Percentiles rank a stretch among this genome's conserved stretches.
These are phyloP conservation scores for Tenrec ecaudatus DNA, from an alignment of 2,113 vertebrate species.

Conservation along the genomic window DNA sequence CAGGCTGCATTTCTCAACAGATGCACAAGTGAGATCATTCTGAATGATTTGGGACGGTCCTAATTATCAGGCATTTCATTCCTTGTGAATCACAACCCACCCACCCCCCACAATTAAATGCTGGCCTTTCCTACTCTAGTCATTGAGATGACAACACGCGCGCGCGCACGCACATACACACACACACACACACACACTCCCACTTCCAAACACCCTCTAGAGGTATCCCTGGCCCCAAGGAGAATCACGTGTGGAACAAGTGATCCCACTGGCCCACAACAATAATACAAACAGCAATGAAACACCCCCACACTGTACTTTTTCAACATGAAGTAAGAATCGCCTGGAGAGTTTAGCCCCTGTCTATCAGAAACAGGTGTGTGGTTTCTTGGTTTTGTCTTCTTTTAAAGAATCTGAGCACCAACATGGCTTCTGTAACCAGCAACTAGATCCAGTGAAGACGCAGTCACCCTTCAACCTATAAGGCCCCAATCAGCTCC, in stretches of 20 bases:
- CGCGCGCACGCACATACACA: too few relatives aligned
- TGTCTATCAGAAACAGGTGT: background rate
- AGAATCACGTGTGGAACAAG: background rate
- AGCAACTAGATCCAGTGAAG: background rate
- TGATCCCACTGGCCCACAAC: background rate
- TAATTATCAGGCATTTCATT: background rate
- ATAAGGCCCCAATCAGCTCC: background rate
- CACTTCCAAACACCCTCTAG: background rate
- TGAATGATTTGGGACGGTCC: background rate
- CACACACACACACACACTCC: too few relatives aligned
- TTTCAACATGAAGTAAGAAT: background rate
- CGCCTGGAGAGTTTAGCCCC: background rate
- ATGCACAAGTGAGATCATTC: background rate
- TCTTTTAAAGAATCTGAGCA: constrained; percentile 21
- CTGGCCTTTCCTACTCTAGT: background rate
- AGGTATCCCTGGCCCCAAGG: background rate
- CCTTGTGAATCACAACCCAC: background rate
- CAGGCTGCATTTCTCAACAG: fast-evolving
- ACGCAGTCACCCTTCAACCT: background rate
- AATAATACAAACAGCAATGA: background rate
- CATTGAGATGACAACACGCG: background rate
- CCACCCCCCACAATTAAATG: background rate
- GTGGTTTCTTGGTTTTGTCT: background rate
- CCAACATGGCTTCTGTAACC: background rate
- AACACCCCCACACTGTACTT: background rate